phyloP scores from a whole-genome alignment of 2,797 vertebrate species.

The Paratrypauchen microcephalus region DNA sequence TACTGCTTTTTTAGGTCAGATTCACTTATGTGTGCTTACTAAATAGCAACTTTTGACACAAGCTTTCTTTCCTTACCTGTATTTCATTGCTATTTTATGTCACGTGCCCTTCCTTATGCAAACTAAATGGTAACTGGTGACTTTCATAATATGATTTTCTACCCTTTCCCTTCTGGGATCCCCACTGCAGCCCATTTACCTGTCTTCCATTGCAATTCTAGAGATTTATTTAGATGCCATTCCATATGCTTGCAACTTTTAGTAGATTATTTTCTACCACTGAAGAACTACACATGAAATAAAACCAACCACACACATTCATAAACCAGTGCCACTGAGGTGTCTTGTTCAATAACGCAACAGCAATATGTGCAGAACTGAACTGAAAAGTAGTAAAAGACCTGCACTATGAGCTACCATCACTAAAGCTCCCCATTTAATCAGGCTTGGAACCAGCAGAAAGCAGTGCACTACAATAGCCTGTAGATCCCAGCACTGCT shows the following conservation, averaged over 20 bases:
- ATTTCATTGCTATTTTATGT: constrained; percentile 17
- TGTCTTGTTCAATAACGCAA: not conserved
- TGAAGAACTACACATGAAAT: not conserved
- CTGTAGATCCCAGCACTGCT: constrained; percentile 10
- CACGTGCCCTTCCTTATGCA: no score
- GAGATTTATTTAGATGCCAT: not conserved
- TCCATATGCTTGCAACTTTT: not conserved
- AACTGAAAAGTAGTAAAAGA: not conserved
- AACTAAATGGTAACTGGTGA: no score
- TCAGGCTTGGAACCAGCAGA: not conserved
- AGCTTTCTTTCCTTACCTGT: not conserved
- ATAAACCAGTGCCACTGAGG: not conserved
- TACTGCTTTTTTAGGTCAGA: no score
- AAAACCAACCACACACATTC: not conserved
- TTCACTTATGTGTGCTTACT: no score
- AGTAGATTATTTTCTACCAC: not conserved
- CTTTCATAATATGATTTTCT: no score
- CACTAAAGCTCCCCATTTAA: not conserved
- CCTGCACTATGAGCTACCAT: not conserved
- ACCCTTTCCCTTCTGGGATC: no score
- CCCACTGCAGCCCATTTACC: no score
- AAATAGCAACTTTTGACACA: not conserved
- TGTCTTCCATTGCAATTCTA: no score
- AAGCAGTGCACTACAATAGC: not conserved
- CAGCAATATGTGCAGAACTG: not conserved